phyloP scores from a whole-genome alignment of 2,888 invertebrate species.

The Synergus gifuensis region DNA sequence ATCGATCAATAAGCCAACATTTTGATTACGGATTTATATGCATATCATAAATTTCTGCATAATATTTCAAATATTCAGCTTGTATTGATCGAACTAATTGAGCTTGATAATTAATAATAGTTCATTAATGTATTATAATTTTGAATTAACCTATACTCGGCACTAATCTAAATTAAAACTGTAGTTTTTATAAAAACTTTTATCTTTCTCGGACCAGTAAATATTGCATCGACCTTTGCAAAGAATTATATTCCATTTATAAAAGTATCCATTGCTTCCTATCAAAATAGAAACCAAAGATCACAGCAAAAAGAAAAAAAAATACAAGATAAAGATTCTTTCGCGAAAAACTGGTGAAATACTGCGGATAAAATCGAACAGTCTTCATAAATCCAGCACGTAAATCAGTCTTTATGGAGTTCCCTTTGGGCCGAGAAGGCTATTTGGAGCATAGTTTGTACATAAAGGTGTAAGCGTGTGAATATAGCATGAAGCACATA shows the following conservation, averaged over 20 bases:
- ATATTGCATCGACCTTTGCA: not conserved
- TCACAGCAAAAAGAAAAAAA: slow-evolving; percentile 45
- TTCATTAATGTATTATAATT: too few relatives aligned
- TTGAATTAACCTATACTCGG: too few relatives aligned
- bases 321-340: slow-evolving; percentile 55
- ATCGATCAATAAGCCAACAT: too few relatives aligned
- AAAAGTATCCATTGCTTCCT: not conserved
- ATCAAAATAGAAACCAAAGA: slow-evolving; percentile 1
- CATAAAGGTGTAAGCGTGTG: slow-evolving; percentile 43
- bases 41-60: too few relatives aligned
- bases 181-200: not conserved
- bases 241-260: not conserved
- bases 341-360: slow-evolving; percentile 65
- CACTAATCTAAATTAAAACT: not conserved
- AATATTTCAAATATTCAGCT: too few relatives aligned
- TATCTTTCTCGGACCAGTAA: not conserved
- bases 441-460: slow-evolving; percentile 60
- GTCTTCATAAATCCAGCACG: slow-evolving; percentile 75
- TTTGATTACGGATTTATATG: too few relatives aligned
- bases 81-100: too few relatives aligned
- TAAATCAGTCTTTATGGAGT: slow-evolving; percentile 76
- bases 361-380: slow-evolving; percentile 72
- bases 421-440: slow-evolving; percentile 61
- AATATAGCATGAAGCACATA: not conserved
- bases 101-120: too few relatives aligned